Conservation (phyloP, 1,140 invertebrate genomes). For the Pollicipes pollicipes region DNA sequence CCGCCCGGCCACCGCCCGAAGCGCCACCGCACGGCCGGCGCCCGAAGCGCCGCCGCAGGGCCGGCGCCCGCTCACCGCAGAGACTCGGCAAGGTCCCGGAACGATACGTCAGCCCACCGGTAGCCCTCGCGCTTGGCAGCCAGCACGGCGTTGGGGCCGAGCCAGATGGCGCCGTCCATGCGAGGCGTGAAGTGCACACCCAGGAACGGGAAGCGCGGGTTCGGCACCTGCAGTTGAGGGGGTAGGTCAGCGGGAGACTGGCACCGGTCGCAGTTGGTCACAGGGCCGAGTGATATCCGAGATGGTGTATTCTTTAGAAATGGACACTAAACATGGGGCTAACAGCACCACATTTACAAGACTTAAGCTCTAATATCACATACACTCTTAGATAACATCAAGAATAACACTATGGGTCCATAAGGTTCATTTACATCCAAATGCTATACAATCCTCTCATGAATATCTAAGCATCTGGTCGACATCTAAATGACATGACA, state of each 20-base stretch:
- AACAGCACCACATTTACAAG: constrained; percentile 9
- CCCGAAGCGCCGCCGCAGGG: too few relatives aligned
- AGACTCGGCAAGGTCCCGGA: not conserved
- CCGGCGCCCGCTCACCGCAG: not conserved
- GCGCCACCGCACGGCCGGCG: too few relatives aligned
- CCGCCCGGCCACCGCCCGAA: too few relatives aligned
- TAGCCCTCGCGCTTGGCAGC: constrained; percentile 91
- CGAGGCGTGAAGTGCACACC: constrained; percentile 97
- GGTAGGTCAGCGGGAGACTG: not conserved
- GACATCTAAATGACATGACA: too few relatives aligned
- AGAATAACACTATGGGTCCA: too few relatives aligned
- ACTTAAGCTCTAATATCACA: too few relatives aligned
- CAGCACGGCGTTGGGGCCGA: constrained; percentile 94
- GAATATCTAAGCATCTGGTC: too few relatives aligned
- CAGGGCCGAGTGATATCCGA: not conserved
- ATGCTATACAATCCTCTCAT: too few relatives aligned
- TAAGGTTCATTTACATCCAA: too few relatives aligned
- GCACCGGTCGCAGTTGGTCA: not conserved
- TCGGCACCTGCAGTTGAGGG: constrained; percentile 50
- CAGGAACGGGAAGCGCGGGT: constrained; percentile 88
- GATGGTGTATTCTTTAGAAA: constrained; percentile 4
- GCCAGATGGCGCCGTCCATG: constrained; percentile 82
- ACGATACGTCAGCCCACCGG: constrained; percentile 33
- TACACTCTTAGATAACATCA: too few relatives aligned
- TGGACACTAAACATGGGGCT: not conserved